Percentiles rank a stretch among this genome's conserved stretches.
Conservation (phyloP, 64 coral and sea anemone species). For the Pachyseris speciosa region DNA sequence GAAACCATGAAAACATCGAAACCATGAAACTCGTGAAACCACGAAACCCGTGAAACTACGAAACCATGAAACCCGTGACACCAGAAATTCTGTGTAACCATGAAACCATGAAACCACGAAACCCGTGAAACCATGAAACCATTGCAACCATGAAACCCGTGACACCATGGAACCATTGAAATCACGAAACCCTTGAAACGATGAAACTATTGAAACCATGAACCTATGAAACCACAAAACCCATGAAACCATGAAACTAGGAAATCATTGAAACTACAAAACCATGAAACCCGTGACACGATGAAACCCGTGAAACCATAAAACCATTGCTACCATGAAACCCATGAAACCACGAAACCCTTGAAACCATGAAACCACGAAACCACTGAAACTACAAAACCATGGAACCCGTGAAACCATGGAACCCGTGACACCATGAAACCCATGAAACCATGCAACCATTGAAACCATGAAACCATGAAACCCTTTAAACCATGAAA, state of each 20-base stretch:
- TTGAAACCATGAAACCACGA: no score
- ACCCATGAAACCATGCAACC: no score
- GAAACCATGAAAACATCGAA: not conserved
- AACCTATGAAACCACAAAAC: not conserved
- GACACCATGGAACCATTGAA: not conserved
- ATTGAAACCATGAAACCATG: no score
- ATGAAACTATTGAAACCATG: not conserved
- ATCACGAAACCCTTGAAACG: not conserved
- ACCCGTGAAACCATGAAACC: not conserved
- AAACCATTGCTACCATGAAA: no score
- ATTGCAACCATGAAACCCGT: not conserved
- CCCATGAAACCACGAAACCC: no score
- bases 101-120: not conserved
- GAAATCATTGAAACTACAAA: no score
- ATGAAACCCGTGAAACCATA: no score
- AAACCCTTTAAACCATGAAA: no score
- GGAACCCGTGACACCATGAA: no score
- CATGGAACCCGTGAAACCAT: no score
- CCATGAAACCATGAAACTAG: not conserved
- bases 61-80: not conserved
- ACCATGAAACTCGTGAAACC: constrained; percentile 4
- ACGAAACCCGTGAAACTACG: not conserved
- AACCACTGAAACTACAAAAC: no score
- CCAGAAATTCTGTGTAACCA: not conserved
- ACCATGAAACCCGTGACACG: no score